phyloP scores from a whole-genome alignment of 2,113 vertebrate genomes.

The Hypomesus transpacificus region DNA sequence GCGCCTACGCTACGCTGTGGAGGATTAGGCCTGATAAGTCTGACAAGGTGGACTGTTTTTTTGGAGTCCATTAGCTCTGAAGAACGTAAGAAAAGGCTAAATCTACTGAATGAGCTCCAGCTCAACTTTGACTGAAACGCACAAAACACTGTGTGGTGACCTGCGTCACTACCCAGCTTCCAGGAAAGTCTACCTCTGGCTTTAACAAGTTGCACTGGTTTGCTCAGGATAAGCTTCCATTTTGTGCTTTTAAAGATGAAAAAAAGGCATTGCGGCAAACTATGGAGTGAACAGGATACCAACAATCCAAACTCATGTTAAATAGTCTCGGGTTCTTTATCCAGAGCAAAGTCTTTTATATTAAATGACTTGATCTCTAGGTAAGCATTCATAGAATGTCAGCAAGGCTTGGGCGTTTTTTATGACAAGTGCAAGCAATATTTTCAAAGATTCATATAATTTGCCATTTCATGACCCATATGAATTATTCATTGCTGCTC shows the following conservation, averaged over 20 bases:
- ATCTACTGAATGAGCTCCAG: neutral
- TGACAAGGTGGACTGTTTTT: neutral
- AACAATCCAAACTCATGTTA: no score
- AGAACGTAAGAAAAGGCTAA: neutral
- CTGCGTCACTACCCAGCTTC: neutral
- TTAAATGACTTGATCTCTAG: no score
- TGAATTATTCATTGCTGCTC: constrained; percentile 23
- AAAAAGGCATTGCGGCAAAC: no score
- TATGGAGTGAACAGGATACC: no score
- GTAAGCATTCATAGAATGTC: neutral
- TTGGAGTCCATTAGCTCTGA: neutral
- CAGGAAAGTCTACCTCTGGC: neutral
- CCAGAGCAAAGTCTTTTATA: no score
- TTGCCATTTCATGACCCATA: constrained; percentile 7
- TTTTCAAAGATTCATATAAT: constrained; percentile 16
- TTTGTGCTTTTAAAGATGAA: no score
- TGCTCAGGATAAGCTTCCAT: no score
- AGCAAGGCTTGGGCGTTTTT: neutral
- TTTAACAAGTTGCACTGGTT: neutral
- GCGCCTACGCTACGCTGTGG: neutral
- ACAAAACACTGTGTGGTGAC: neutral
- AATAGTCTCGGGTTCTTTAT: no score
- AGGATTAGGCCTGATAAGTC: neutral
- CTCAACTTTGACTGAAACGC: neutral
- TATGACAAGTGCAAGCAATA: neutral